Conservation (phyloP, 1,140 invertebrate species). For the Macrosteles quadrilineatus region DNA sequence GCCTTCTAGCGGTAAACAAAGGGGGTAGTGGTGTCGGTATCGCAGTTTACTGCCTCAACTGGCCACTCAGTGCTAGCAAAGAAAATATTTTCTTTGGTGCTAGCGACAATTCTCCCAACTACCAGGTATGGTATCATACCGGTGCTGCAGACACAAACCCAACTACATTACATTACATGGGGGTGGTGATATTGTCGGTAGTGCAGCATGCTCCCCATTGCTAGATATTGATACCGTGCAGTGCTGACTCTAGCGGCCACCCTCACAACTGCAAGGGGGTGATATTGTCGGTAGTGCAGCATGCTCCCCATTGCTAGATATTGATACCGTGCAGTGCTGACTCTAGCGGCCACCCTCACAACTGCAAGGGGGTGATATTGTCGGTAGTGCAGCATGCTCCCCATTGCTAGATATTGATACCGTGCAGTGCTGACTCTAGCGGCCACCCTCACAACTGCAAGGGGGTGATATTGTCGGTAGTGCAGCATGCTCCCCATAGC, state of each 20-base stretch:
- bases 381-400: not conserved
- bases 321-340: not conserved
- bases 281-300: not conserved
- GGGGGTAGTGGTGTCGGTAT: not conserved
- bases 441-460: not conserved
- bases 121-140: too few species aligned
- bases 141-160: too few species aligned
- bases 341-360: not conserved
- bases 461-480: not conserved
- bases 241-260: not conserved
- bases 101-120: not conserved
- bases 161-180: too few species aligned
- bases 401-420: too few species aligned
- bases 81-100: not conserved
- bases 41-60: not conserved
- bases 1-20: not conserved
- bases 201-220: not conserved
- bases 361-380: not conserved
- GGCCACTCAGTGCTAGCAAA: too few species aligned
- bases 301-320: too few species aligned
- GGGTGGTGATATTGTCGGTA: not conserved
- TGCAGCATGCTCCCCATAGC: not conserved
- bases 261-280: not conserved
- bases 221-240: too few species aligned
- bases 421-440: not conserved